Evolutionary conservation across 92 coral and sea anemone genomes (phyloP).

Genomic region (Parazoanthus swiftii): DNA sequence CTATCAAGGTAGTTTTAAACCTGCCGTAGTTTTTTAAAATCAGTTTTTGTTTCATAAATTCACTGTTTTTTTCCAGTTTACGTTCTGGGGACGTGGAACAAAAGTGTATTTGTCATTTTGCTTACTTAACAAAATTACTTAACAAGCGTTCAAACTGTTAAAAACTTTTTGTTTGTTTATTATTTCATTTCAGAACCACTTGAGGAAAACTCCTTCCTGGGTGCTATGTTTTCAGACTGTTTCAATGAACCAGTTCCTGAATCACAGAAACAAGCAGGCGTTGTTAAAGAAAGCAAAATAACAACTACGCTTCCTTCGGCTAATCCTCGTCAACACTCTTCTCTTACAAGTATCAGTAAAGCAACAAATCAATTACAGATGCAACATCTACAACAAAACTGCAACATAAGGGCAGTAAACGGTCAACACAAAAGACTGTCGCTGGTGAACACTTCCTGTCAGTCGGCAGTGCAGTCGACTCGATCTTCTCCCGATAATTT

Average conservation of each 20-base stretch:
- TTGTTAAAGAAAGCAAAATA: background rate
- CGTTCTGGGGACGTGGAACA: background rate
- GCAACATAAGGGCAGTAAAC: background rate
- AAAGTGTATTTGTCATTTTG: background rate
- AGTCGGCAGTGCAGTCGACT: too few relatives aligned
- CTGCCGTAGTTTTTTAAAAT: too few relatives aligned
- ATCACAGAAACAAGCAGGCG: background rate
- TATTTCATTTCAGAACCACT: constrained; percentile 35
- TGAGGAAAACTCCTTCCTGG: constrained; percentile 29
- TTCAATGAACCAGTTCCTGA: constrained; percentile 27
- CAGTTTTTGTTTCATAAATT: too few relatives aligned
- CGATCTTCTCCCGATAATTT: too few relatives aligned
- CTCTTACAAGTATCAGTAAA: background rate
- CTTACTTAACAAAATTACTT: too few relatives aligned
- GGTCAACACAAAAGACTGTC: background rate
- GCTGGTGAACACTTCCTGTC: background rate
- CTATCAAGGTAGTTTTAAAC: too few relatives aligned
- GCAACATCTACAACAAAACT: background rate
- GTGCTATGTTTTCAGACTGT: constrained; percentile 26
- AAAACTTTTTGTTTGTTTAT: background rate
- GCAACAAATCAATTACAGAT: background rate
- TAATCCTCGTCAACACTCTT: background rate
- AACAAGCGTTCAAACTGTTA: background rate
- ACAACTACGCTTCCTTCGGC: background rate
- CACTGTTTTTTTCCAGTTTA: background rate